Base-by-base conservation (phyloP, 2,113 vertebrate genomes). In the Tapirus terrestris region DNA sequence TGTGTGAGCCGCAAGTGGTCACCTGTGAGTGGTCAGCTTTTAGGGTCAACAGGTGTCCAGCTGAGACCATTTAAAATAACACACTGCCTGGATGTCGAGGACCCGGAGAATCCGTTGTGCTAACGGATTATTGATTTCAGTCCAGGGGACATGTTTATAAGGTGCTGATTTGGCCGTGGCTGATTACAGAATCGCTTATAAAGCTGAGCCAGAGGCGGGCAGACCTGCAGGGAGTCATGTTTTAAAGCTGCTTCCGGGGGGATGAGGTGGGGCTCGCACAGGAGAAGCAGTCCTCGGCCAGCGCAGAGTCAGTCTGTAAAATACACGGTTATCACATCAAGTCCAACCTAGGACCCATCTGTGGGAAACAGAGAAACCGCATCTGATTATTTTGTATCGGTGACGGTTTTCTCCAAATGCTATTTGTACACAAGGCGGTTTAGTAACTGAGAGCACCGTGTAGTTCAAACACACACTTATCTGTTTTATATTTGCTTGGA, bases 121-220 rank as follows among this genome's bases (percentile, higher is more conserved):
- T 67, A 33, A 95, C 77, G 79, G 93, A 94, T 73, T 70, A 94
- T 65, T 56, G 96, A 96, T 92, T 94, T 79, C 21, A 88, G 6
- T 73, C 77, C 70, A 0, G 11, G 94, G 72, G 12, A n/a, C 31
- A 6, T 39, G 10, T 17, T 63, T 25, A 36, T 27, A n/a, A 82
- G 43, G 29, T 45, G 25, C n/a, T 65, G 53, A 12, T 48, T 81
- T 60, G 60, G 25, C 56, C 5, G n/a, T 60, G 33, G 33, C 81
- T 36, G 73, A 67, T 53, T 65, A 48, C 79, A 79, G 29, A 7
- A 25, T 27, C 4, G 25, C n/a, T 16, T 27, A 9, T 2, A 21
- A 93, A 58, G 61, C 51, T 21, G 53, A 86, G 8, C 4, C 0
- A 1, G 29, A 4, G 16, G 6, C 5, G 2, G 1, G 2, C 43